A percentile compares a stretch with the other conserved stretches of the same genome.
phyloP scores from a whole-genome alignment of 2,113 vertebrate species.

The Microtus ochrogaster region DNA sequence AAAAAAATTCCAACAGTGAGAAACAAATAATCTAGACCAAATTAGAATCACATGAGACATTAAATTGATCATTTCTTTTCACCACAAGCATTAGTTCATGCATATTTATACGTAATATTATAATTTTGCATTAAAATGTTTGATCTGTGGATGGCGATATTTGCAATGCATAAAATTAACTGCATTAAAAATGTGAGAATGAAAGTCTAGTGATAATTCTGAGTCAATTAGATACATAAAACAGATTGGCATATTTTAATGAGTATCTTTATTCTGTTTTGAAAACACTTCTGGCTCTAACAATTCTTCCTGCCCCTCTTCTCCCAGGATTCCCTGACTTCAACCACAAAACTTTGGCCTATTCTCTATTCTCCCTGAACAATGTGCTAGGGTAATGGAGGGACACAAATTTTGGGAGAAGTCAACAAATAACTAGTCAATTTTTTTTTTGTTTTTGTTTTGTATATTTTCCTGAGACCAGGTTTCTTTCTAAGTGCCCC shows the following conservation, averaged over 20 bases:
- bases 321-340: background rate
- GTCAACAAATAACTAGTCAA: background rate
- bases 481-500: background rate
- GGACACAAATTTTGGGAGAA: background rate
- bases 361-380: background rate
- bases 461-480: background rate
- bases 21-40: background rate
- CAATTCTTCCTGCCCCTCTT: background rate
- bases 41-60: slow-evolving; percentile 12
- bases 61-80: slow-evolving; percentile 1
- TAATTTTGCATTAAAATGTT: background rate
- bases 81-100: background rate
- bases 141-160: background rate
- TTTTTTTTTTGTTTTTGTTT: background rate
- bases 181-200: background rate
- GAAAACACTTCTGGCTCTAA: background rate
- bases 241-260: background rate
- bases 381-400: background rate
- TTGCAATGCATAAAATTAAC: background rate
- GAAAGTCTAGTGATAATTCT: background rate
- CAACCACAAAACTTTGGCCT: background rate
- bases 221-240: background rate
- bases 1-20: background rate
- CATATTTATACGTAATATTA: background rate
- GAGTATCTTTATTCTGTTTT: background rate